phyloP scores from a whole-genome alignment of 2,888 invertebrate genomes.

The Nomada flava region DNA sequence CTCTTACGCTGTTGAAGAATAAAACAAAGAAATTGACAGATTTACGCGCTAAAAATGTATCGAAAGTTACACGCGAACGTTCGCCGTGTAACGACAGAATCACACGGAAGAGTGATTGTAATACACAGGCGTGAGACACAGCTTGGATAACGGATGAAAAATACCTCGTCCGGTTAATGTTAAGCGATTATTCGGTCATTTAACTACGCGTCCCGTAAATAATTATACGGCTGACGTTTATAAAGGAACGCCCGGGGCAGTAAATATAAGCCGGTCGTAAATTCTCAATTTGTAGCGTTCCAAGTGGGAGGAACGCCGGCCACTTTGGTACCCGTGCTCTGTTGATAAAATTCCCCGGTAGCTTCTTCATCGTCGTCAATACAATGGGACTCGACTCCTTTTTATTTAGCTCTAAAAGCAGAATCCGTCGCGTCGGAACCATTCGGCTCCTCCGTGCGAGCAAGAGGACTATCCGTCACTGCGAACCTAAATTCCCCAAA shows the following conservation, averaged over 20 bases:
- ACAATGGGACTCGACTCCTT: conserved; percentile 35
- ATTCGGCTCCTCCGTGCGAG: conserved; percentile 41
- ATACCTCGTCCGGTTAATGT: no score
- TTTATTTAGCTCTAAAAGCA: conserved; percentile 49
- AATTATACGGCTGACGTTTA: neutral
- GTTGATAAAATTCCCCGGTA: conserved; percentile 9
- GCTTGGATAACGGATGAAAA: no score
- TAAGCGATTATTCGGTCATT: no score
- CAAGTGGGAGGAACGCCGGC: neutral
- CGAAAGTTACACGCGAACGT: neutral
- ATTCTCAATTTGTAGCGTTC: conserved; percentile 1
- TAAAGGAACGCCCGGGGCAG: neutral
- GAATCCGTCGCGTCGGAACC: conserved; percentile 35
- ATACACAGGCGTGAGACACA: no score
- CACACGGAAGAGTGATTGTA: no score
- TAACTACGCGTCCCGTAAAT: no score
- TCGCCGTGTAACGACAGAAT: no score
- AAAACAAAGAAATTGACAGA: neutral
- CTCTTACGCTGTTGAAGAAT: neutral
- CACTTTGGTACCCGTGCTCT: conserved; percentile 13
- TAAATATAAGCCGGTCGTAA: neutral
- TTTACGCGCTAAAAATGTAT: neutral
- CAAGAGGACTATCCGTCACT: conserved; percentile 65
- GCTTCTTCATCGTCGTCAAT: conserved; percentile 17
- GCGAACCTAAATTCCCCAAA: conserved; percentile 66